Evolutionary conservation across 2,797 vertebrate species (phyloP), one percentile per base, ranked within the genome.

Genomic region (Paramormyrops hopkinsi): DNA sequence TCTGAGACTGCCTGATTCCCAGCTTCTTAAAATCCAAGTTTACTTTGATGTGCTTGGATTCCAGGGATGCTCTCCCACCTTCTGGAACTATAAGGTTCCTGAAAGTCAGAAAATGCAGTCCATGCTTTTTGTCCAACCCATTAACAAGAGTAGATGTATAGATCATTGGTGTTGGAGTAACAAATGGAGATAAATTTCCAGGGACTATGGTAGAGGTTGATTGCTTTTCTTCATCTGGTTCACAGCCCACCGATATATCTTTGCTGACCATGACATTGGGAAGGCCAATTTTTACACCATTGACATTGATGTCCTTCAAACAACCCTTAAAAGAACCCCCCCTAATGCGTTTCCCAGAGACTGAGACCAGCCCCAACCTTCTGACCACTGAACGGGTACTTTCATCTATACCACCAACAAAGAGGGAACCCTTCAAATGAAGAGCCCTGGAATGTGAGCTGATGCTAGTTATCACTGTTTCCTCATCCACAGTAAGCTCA

Each of bases 301-400:
- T 97, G 76, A 95, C 91, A 93, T 95, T 95, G 89, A 99, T 93
- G 89, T 96, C 94, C 92, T 93, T 97, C 87, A 99, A 93, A 91
- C 97, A 99, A 88, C 98, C 97, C 95, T 97, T 98, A 90, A 99
- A 98, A 41, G 98, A 99, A 65, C 96, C 95, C 92, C 97, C 96
- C 91, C 93, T 95, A 59, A 95, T 88, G 14, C 95, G 95, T 90
- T 96, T 98, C 87, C 97, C 96, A 86, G 97, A 96, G 48, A 97
- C 91, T 8, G 97, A 97, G 4, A 93, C 51, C 91, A 99, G 93
- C 0, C 94, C 95, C 6, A 95, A 93, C 76, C 95, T 97, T 92
- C 93, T 94, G 48, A 96, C 94, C 93, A 97, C 96, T 54, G 93
- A 93, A 87, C 95, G 93, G 50, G 93, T 94, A 76, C 89, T 91